phyloP scores from a whole-genome alignment of 2,797 vertebrate species.

The Brachyalestes nurse region DNA sequence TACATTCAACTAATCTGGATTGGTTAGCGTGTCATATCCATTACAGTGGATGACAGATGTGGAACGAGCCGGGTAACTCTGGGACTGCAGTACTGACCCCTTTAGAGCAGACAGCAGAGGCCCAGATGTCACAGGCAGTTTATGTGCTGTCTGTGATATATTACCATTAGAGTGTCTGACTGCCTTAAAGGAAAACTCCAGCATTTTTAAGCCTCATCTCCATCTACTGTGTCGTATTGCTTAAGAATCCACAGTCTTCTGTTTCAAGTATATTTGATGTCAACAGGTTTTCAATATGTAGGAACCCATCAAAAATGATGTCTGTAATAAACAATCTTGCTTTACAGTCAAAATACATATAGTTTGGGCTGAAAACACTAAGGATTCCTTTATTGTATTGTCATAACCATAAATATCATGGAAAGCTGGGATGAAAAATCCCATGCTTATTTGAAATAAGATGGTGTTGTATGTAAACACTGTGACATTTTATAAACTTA shows the following conservation, averaged over 20 bases:
- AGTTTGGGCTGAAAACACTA: background rate
- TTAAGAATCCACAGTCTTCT: background rate
- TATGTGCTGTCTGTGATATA: slow-evolving; percentile 17
- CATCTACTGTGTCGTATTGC: background rate
- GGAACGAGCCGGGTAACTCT: slow-evolving; percentile 13
- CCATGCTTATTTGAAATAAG: background rate
- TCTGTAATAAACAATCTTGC: background rate
- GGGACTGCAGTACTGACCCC: slow-evolving; percentile 20
- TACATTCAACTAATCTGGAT: slow-evolving; percentile 6
- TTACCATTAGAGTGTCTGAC: background rate
- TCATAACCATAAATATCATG: background rate
- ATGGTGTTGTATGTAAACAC: background rate
- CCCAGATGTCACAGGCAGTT: slow-evolving; percentile 31
- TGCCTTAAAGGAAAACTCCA: slow-evolving; percentile 1
- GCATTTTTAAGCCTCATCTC: background rate
- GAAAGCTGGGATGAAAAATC: background rate
- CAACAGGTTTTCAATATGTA: background rate
- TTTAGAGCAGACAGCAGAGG: slow-evolving; percentile 26
- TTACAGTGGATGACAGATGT: slow-evolving; percentile 39
- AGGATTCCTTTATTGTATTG: background rate
- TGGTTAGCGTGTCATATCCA: slow-evolving; percentile 22
- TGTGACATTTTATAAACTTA: background rate
- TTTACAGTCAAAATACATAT: background rate
- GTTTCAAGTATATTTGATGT: background rate
- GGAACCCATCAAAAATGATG: background rate